Percentiles rank a stretch among this genome's conserved stretches.
phyloP scores from a whole-genome alignment of 2,888 invertebrate genomes.

The Keiferia lycopersicella region DNA sequence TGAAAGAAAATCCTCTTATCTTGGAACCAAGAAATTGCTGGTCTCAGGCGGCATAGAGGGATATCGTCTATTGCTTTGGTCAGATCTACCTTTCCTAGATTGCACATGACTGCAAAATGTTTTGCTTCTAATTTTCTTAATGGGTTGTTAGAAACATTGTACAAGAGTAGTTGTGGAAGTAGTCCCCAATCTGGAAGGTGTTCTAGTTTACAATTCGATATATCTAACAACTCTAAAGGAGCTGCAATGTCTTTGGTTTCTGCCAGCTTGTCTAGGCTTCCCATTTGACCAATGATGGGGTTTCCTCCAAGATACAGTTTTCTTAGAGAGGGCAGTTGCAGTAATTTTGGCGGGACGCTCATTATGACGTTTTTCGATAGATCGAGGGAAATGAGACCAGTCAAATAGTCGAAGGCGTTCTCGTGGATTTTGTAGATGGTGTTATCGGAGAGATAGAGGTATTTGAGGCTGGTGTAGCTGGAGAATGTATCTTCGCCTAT shows the following conservation, averaged over 20 bases:
- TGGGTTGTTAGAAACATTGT: slow-evolving; percentile 84
- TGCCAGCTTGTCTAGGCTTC: slow-evolving; percentile 55
- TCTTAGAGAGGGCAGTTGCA: slow-evolving; percentile 81
- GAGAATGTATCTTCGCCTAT: slow-evolving; percentile 73
- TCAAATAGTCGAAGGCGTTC: slow-evolving; percentile 73
- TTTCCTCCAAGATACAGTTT: slow-evolving; percentile 83
- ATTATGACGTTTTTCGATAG: slow-evolving; percentile 79
- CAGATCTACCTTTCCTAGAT: slow-evolving; percentile 80
- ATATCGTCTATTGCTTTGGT: slow-evolving; percentile 59
- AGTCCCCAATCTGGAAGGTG: slow-evolving; percentile 82
- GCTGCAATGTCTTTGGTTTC: slow-evolving; percentile 79
- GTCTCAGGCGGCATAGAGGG: slow-evolving; percentile 56
- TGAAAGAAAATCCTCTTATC: slow-evolving; percentile 56
- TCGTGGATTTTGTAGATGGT: slow-evolving; percentile 79
- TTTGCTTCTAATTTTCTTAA: slow-evolving; percentile 69
- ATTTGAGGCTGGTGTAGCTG: slow-evolving; percentile 75
- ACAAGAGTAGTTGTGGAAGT: slow-evolving; percentile 78
- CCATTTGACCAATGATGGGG: slow-evolving; percentile 60
- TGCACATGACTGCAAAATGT: slow-evolving; percentile 83
- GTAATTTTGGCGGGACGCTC: slow-evolving; percentile 71
- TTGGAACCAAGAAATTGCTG: slow-evolving; percentile 66
- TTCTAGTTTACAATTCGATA: slow-evolving; percentile 82
- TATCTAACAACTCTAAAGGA: slow-evolving; percentile 80
- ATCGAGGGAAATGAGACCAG: slow-evolving; percentile 78
- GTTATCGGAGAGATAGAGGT: slow-evolving; percentile 81